Conservation (phyloP, 2,888 invertebrate species). For the Latrodectus elegans region DNA sequence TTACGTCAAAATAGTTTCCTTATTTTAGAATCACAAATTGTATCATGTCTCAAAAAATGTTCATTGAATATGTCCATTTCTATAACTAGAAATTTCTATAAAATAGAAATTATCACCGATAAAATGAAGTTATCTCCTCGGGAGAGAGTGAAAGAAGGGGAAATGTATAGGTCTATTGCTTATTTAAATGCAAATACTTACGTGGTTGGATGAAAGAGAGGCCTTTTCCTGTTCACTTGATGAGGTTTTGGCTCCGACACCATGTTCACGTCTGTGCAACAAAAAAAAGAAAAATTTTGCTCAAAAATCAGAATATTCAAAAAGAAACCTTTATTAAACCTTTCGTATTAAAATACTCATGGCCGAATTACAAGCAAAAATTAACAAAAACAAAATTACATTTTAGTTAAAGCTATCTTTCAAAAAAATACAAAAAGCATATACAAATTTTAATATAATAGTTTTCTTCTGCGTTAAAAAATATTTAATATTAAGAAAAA, state of each 20-base stretch:
- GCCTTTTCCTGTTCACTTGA: constrained; percentile 75
- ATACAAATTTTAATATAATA: not conserved
- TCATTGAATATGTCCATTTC: too few species aligned
- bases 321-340: constrained; percentile 10
- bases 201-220: constrained; percentile 56
- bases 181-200: constrained; percentile 35
- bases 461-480: too few species aligned
- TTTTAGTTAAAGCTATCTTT: not conserved
- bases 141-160: too few species aligned
- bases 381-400: constrained; percentile 8
- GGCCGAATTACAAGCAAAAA: constrained; percentile 18
- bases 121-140: too few species aligned
- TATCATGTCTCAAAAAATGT: too few species aligned
- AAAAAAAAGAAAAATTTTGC: constrained; percentile 47
- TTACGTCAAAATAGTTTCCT: too few species aligned
- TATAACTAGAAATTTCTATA: too few species aligned
- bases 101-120: too few species aligned
- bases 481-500: too few species aligned
- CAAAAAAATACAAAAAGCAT: not conserved
- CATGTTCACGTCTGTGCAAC: constrained; percentile 83
- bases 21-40: too few species aligned
- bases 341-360: constrained; percentile 14
- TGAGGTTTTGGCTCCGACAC: constrained; percentile 85
- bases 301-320: constrained; percentile 52
- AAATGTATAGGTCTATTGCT: not conserved